These are phyloP conservation scores for Spodoptera littoralis DNA, from an alignment of 2,888 invertebrate genomes.

Conservation along the genomic window DNA sequence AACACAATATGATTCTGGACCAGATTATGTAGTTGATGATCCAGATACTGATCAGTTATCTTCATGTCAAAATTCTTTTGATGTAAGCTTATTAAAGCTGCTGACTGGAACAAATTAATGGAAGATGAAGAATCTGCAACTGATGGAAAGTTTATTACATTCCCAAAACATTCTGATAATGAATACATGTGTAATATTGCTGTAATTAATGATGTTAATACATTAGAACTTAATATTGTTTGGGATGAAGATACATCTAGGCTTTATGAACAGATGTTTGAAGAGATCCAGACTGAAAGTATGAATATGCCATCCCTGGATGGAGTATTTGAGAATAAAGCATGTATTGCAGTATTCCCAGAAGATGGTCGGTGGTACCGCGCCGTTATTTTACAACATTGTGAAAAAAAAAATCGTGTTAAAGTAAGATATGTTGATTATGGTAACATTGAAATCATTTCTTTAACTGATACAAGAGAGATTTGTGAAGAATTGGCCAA, in stretches of 20 bases:
- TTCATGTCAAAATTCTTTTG: conserved; percentile 62
- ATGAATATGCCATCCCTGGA: conserved; percentile 78
- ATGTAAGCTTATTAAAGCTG: conserved; percentile 60
- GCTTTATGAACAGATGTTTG: conserved; percentile 83
- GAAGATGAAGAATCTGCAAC: conserved; percentile 65
- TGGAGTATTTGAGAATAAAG: conserved; percentile 82
- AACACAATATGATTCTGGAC: conserved; percentile 68
- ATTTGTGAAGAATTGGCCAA: conserved; percentile 84
- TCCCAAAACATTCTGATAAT: conserved; percentile 58
- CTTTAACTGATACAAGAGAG: conserved; percentile 80
- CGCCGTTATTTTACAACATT: conserved; percentile 89
- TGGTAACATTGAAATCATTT: conserved; percentile 90
- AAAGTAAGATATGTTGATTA: conserved; percentile 93
- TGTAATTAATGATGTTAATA: conserved; percentile 71
- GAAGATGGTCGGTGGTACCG: conserved; percentile 92
- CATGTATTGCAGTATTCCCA: conserved; percentile 90
- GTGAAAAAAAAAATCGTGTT: conserved; percentile 78
- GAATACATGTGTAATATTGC: conserved; percentile 75
- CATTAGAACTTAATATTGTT: conserved; percentile 75
- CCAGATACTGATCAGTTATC: conserved; percentile 57
- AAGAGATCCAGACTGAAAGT: conserved; percentile 84
- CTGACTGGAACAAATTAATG: conserved; percentile 75
- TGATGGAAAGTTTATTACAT: conserved; percentile 63
- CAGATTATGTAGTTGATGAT: conserved; percentile 72
- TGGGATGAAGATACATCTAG: conserved; percentile 76